Conservation (phyloP, 2,113 vertebrate genomes). For the Ondatra zibethicus region DNA sequence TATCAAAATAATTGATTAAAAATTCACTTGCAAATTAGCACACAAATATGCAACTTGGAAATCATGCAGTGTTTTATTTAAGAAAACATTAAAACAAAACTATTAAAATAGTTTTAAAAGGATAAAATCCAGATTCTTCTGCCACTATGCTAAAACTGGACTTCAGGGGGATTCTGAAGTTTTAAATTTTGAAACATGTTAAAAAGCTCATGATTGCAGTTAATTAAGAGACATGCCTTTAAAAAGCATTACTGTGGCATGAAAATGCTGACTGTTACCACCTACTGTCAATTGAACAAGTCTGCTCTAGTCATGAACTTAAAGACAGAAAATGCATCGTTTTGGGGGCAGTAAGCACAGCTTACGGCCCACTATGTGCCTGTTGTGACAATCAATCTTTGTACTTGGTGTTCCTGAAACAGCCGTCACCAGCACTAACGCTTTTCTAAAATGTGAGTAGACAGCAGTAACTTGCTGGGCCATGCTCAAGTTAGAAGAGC, state of each 20-base stretch:
- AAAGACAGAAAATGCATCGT: constrained; percentile 75
- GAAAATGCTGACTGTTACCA: constrained; percentile 56
- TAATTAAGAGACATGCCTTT: constrained; percentile 72
- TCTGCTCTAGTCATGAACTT: constrained; percentile 68
- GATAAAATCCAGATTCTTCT: constrained; percentile 72
- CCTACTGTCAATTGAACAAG: constrained; percentile 74
- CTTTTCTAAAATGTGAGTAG: constrained; percentile 76
- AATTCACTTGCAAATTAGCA: constrained; percentile 86
- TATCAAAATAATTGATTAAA: constrained; percentile 86
- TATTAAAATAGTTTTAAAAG: constrained; percentile 77
- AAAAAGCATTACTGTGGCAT: constrained; percentile 51
- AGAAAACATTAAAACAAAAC: constrained; percentile 85
- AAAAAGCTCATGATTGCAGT: constrained; percentile 74
- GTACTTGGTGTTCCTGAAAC: constrained; percentile 77
- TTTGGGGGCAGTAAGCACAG: constrained; percentile 72
- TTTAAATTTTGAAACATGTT: constrained; percentile 73
- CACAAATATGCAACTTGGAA: constrained; percentile 84
- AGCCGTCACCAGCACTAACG: constrained; percentile 82
- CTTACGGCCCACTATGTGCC: constrained; percentile 71
- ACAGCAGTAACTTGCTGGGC: constrained; percentile 73
- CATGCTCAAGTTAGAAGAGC: constrained; percentile 75
- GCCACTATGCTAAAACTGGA: constrained; percentile 70
- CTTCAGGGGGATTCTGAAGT: constrained; percentile 72
- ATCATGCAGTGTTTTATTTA: constrained; percentile 93
- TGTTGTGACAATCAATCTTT: constrained; percentile 44